Conservation (phyloP, 1,140 invertebrate genomes). For the Campoletis sonorensis region DNA sequence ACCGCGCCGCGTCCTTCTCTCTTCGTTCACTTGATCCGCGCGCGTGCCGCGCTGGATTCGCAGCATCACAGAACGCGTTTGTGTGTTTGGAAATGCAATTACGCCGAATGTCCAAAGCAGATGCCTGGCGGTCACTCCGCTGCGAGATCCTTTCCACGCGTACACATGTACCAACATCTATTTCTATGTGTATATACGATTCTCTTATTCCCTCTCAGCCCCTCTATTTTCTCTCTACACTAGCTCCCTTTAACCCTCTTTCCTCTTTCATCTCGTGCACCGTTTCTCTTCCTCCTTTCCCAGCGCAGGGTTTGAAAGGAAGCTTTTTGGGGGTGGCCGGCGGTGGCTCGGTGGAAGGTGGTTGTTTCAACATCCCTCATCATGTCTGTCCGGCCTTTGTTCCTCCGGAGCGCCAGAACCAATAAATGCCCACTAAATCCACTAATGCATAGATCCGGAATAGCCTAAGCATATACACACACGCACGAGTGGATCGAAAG, state of each 20-base stretch:
- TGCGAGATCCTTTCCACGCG: constrained; percentile 53
- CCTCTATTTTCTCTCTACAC: too few species aligned
- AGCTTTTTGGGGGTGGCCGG: not conserved
- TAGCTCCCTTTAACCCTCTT: too few species aligned
- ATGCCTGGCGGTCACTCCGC: constrained; percentile 68
- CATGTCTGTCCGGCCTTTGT: constrained; percentile 63
- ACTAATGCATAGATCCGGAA: constrained; percentile 54
- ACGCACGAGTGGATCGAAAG: not conserved
- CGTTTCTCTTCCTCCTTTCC: not conserved
- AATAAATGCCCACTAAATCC: constrained; percentile 70
- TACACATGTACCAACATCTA: constrained; percentile 7
- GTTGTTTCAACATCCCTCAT: constrained; percentile 21
- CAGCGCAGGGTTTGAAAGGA: not conserved
- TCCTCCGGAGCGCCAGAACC: constrained; percentile 56
- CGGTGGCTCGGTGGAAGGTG: too few species aligned
- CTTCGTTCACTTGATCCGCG: constrained; percentile 25
- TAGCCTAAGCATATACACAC: not conserved
- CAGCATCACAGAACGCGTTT: constrained; percentile 41
- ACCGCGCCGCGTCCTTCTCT: not conserved
- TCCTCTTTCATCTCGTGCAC: not conserved
- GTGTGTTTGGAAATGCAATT: constrained; percentile 69
- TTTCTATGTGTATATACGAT: not conserved
- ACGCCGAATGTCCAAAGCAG: constrained; percentile 71
- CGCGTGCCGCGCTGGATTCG: constrained; percentile 23
- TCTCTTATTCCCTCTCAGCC: not conserved